Evolutionary conservation across 2,113 vertebrate species (phyloP).

Genomic region (Dolichallabes microphthalmus): DNA sequence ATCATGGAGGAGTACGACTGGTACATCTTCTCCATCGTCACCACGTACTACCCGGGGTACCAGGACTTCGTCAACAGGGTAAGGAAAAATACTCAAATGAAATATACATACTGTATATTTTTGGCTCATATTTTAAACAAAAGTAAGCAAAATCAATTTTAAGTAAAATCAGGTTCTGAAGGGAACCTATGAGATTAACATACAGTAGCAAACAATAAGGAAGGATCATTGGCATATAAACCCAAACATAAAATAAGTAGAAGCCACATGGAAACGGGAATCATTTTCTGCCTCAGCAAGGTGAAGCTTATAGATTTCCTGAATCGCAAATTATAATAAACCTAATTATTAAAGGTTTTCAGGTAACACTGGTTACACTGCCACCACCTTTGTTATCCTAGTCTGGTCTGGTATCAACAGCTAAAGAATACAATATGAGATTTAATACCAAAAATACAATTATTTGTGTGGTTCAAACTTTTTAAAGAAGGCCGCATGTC

Average conservation of each 20-base stretch:
- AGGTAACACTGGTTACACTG: no score
- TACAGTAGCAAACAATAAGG: neutral
- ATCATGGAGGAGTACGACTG: constrained; percentile 99
- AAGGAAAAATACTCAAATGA: neutral
- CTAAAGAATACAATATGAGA: no score
- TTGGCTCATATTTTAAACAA: neutral
- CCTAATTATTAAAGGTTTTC: no score
- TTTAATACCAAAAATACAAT: no score
- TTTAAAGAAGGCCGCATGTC: no score
- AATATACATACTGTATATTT: neutral
- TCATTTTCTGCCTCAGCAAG: neutral
- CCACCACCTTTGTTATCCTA: no score
- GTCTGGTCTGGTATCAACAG: no score
- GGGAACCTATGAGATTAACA: neutral
- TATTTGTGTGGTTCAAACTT: no score
- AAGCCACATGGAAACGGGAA: neutral
- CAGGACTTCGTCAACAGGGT: constrained; percentile 98
- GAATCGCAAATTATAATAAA: neutral
- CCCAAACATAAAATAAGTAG: neutral
- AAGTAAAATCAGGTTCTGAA: neutral
- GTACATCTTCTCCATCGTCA: constrained; percentile 99
- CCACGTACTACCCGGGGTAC: constrained; percentile 95
- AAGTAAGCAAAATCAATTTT: no score
- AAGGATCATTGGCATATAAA: neutral
- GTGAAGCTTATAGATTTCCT: neutral